Evolutionary conservation across 2,113 vertebrate species (phyloP), one percentile per base, ranked within the genome.

Genomic region (Archocentrus centrarchus): DNA sequence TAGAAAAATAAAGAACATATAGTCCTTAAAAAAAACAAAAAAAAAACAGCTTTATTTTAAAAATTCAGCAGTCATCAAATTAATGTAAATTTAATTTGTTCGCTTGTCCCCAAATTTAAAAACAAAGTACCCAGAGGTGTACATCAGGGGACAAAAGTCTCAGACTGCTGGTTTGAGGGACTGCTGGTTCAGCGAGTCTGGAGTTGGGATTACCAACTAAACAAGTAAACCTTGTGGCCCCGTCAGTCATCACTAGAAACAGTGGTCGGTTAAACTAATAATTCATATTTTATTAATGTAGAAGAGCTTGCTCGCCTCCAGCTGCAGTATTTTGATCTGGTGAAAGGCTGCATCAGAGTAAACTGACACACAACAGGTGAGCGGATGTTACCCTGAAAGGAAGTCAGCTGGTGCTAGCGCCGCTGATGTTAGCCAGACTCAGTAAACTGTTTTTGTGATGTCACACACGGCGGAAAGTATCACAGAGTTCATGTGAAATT

Each of bases 361-460:
- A 41, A 64, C 37, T 4, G 37, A 13, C 41, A 44, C 41, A 44
- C 11, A 11, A 11, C 63, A 44, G 63, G 37, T 44, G 13, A 7
- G 41, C 3, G 41, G 3, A 13, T 44, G 41, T 44, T 39, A 39
- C 2, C 39, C 39, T 39, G 39, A 1, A 11, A 39, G 39, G 9
- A 35, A 35, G 35, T 41, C 62, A 22, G 62, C 63, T 66, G 39
- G n/a, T 0, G 63, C 20, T 62, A 11, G 15, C 17, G 35, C 8
- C 0, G 59, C 30, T 35, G 18, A 41, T 15, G 62, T 22, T 41
- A 66, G 63, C n/a, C 2, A 0, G 37, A 0, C 63, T 44, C 27
- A 22, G 10, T 58, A 32, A 17, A 7, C 39, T 10, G 1, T 10
- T 66, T 66, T 22, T 66, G 63, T 27, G n/a, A 20, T 3, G 60